These are phyloP conservation scores for Cyanistes caeruleus DNA, from an alignment of 2,113 vertebrate species.

Conservation along the genomic window DNA sequence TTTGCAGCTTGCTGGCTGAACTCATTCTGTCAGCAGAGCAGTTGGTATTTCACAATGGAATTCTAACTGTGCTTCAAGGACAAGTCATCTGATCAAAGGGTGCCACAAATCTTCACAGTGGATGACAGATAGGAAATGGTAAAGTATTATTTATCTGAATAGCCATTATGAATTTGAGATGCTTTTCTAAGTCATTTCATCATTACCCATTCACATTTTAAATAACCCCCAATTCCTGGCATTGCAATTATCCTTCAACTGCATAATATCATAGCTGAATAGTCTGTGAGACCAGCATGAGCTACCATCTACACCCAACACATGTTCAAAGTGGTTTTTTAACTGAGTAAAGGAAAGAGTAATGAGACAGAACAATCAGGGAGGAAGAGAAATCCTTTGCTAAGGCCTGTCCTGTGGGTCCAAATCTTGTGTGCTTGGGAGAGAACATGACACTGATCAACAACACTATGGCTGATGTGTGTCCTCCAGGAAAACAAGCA, in stretches of 20 bases:
- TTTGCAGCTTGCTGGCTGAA: constrained; percentile 47
- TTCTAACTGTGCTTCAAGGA: constrained; percentile 70
- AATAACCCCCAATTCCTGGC: constrained; percentile 35
- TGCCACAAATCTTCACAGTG: constrained; percentile 60
- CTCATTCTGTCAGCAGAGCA: constrained; percentile 57
- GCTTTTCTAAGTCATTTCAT: constrained; percentile 47
- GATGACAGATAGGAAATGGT: constrained; percentile 59
- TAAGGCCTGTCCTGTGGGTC: neutral
- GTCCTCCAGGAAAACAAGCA: neutral
- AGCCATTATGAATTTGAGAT: constrained; percentile 61
- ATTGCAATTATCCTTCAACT: constrained; percentile 17
- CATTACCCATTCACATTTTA: constrained; percentile 44
- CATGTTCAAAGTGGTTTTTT: neutral
- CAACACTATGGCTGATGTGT: neutral
- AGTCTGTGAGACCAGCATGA: neutral
- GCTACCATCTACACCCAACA: neutral
- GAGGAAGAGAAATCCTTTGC: neutral
- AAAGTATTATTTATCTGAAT: constrained; percentile 60
- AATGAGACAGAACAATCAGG: neutral
- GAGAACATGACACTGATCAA: neutral
- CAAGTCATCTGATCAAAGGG: constrained; percentile 63
- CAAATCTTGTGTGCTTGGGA: neutral
- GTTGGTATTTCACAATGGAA: constrained; percentile 55
- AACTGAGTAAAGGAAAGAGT: neutral
- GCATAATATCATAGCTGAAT: neutral